Conservation (phyloP, 1,140 invertebrate species). For the Tenebrio molitor region DNA sequence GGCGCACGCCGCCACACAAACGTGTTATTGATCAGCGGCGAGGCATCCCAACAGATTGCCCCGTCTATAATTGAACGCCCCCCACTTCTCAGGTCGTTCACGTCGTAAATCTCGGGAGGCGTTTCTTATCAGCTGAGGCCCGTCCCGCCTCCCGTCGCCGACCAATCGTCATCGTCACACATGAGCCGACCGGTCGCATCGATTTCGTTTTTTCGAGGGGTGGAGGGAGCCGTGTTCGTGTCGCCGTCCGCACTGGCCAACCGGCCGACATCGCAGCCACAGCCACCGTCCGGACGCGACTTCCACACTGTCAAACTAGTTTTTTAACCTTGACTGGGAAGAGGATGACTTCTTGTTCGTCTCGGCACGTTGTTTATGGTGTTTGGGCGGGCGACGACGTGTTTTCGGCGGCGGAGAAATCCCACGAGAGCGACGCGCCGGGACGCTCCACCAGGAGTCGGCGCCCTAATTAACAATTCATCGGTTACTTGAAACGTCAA, state of each 20-base stretch:
- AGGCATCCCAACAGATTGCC: constrained; percentile 45
- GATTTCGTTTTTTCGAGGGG: constrained; percentile 45
- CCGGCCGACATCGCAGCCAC: constrained; percentile 10
- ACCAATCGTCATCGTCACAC: constrained; percentile 44
- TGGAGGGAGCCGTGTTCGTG: constrained; percentile 1
- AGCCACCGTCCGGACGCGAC: constrained; percentile 6
- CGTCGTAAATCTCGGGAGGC: constrained; percentile 57
- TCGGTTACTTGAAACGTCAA: no score
- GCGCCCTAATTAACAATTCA: no score
- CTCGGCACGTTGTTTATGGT: constrained; percentile 15
- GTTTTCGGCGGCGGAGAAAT: background rate
- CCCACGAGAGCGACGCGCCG: no score
- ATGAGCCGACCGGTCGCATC: constrained; percentile 44
- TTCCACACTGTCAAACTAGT: constrained; percentile 41
- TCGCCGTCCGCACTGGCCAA: background rate
- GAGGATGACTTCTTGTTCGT: constrained; percentile 19
- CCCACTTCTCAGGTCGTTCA: constrained; percentile 44
- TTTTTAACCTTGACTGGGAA: constrained; percentile 46
- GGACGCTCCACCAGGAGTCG: no score
- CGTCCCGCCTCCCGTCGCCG: constrained; percentile 45
- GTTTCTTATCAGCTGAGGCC: constrained; percentile 50
- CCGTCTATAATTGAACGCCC: constrained; percentile 41
- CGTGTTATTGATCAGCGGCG: constrained; percentile 42
- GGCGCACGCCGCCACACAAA: no score
- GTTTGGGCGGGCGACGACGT: constrained; percentile 10